phyloP scores from a whole-genome alignment of 2,113 vertebrate species.

The Mobula hypostoma region DNA sequence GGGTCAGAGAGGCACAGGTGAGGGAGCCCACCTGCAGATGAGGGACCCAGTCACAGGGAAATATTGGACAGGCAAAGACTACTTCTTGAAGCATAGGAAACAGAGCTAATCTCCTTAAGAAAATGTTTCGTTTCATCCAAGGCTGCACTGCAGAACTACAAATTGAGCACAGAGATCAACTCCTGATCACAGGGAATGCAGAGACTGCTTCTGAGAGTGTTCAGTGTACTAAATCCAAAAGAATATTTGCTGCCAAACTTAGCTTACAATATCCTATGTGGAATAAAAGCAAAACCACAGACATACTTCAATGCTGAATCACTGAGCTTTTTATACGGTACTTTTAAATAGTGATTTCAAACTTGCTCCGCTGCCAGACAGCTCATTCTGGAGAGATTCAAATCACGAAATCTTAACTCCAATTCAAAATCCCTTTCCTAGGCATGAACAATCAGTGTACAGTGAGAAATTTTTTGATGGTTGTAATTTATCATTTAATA shows the following conservation, averaged over 20 bases:
- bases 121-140: background rate
- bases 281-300: background rate
- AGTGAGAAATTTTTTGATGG: background rate
- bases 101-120: background rate
- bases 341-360: background rate
- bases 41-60: too few relatives aligned
- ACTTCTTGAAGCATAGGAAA: too few relatives aligned
- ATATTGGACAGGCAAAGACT: too few relatives aligned
- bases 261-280: background rate
- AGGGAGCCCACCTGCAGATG: too few relatives aligned
- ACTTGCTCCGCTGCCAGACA: background rate
- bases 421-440: background rate
- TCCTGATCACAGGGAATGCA: background rate
- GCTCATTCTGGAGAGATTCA: background rate
- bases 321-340: background rate
- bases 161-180: background rate
- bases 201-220: background rate
- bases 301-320: background rate
- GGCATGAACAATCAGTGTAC: background rate
- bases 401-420: background rate
- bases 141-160: background rate
- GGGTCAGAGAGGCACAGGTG: too few relatives aligned
- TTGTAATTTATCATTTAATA: too few relatives aligned
- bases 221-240: background rate
- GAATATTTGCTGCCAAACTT: background rate